Evolutionary conservation across 2,113 vertebrate species (phyloP), one percentile per base, ranked within the genome.

Genomic region (Bettongia penicillata): DNA sequence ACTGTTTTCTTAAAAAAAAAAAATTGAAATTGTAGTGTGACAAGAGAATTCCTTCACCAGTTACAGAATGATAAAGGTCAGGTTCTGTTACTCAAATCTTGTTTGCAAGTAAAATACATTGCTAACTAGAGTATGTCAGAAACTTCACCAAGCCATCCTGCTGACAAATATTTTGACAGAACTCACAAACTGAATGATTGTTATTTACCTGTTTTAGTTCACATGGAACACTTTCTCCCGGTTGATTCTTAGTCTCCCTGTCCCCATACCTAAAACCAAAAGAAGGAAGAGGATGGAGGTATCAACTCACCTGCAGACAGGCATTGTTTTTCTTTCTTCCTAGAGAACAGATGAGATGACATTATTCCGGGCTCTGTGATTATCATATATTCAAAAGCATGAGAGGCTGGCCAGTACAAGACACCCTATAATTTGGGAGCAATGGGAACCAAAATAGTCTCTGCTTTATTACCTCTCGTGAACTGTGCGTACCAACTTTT

Each of bases 31-130:
- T 2, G 0, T 52, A 55, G 26, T 0, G 0, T 89, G 92, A 92
- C 94, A 95, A 96, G 96, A 95, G 55, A 26, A 94, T 97, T 94
- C 8, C 43, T 95, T 94, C n/a, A 48, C 92, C 94, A 49, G 43
- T 94, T 37, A 96, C 10, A 84, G 93, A 96, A 51, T 0, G n/a
- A 19, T 91, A 96, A 98, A 98, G 98, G 98, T 97, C 97, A 97
- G 47, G 93, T 52, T 92, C 24, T 96, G 84, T 57, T 90, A 77
- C 90, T 97, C 51, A 0, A 48, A 22, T 92, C 93, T 94, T 93
- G 94, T 97, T 96, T 98, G 96, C 95, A 94, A 97, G 91, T 89
- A 14, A 94, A 98, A 93, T 52, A 94, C 43, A 61, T 0, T 2
- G 50, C 93, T 96, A 97, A 94, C 11, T 0, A 52, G 57, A 77